Evolutionary conservation across 2,113 vertebrate species (phyloP).

Genomic region (Takifugu bimaculatus): DNA sequence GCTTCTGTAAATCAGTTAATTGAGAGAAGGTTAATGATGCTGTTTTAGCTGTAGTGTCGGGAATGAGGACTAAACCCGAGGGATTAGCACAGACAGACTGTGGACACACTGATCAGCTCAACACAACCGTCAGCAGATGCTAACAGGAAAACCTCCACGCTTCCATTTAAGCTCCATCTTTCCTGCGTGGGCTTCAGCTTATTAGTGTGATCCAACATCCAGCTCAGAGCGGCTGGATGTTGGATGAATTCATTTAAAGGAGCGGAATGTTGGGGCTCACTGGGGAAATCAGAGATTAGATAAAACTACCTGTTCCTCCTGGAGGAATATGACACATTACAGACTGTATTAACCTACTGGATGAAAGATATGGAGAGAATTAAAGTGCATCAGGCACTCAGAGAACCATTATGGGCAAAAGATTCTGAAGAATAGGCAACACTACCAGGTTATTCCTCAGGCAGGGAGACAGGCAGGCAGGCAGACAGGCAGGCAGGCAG

Average conservation of each 20-base stretch:
- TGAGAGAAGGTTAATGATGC: slow-evolving; percentile 12
- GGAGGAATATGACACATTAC: slow-evolving; percentile 17
- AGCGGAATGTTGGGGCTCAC: slow-evolving; percentile 16
- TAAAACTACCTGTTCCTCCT: slow-evolving; percentile 31
- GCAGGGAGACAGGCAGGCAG: neutral
- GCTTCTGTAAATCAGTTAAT: too few species aligned
- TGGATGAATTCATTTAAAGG: slow-evolving; percentile 39
- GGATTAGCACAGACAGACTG: slow-evolving; percentile 23
- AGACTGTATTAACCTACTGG: slow-evolving; percentile 26
- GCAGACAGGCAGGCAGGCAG: too few species aligned
- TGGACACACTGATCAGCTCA: slow-evolving; percentile 2
- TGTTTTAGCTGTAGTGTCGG: slow-evolving; percentile 20
- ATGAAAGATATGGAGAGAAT: slow-evolving; percentile 8
- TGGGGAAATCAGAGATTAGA: slow-evolving; percentile 43
- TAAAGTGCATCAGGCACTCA: slow-evolving; percentile 8
- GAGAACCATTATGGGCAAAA: slow-evolving; percentile 1
- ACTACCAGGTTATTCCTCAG: neutral
- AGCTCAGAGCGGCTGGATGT: slow-evolving; percentile 13
- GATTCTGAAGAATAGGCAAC: slow-evolving; percentile 8
- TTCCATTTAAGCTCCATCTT: slow-evolving; percentile 32
- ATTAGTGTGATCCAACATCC: slow-evolving; percentile 16
- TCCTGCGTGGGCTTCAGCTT: slow-evolving; percentile 10
- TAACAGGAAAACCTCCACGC: slow-evolving; percentile 14
- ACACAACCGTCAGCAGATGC: neutral
- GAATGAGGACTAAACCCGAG: slow-evolving; percentile 26